Conservation (phyloP, 1,140 invertebrate species). For the Drosophila tsacasi region DNA sequence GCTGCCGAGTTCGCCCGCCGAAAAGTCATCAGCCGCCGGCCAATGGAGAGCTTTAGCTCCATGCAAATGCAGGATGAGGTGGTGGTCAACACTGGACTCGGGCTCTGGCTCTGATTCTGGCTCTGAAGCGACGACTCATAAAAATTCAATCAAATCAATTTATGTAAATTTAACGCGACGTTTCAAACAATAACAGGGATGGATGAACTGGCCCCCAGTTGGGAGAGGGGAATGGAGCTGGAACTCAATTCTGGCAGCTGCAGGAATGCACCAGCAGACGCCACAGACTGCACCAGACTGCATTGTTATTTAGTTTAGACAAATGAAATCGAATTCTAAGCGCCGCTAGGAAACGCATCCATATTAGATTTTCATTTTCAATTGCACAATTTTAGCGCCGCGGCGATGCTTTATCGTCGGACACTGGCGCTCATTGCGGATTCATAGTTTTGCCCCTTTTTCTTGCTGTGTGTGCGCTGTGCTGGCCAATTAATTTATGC, state of each 20-base stretch:
- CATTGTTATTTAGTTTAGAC: conserved; percentile 80
- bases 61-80: background rate
- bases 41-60: conserved; percentile 7
- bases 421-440: conserved; percentile 47
- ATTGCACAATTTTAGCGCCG: conserved; percentile 40
- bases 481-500: conserved; percentile 77
- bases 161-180: conserved; percentile 81
- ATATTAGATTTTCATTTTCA: conserved; percentile 71
- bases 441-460: conserved; percentile 64
- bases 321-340: conserved; percentile 74
- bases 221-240: background rate
- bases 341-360: conserved; percentile 40
- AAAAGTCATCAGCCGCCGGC: conserved; percentile 56
- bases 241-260: conserved; percentile 38
- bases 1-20: conserved; percentile 9
- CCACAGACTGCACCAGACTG: conserved; percentile 23
- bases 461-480: conserved; percentile 25
- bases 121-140: conserved; percentile 53
- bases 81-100: background rate
- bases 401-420: conserved; percentile 42
- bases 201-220: conserved; percentile 4
- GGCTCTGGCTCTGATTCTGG: conserved; percentile 1
- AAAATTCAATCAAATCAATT: conserved; percentile 85
- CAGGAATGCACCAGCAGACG: conserved; percentile 1
- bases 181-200: conserved; percentile 44